Conservation (phyloP, 1,140 invertebrate genomes). For the Spodoptera frugiperda region DNA sequence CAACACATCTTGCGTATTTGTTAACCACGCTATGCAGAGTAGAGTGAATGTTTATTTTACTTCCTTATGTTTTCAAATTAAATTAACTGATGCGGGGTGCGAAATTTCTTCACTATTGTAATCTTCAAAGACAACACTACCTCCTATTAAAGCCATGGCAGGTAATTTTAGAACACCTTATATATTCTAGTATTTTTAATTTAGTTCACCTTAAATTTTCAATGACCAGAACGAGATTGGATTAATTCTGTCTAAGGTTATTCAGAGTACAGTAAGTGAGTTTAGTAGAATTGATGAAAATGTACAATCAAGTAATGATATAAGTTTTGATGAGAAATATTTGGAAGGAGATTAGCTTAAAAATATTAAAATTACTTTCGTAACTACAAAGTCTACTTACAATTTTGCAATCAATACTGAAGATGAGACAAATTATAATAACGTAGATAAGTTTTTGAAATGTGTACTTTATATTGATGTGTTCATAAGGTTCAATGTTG, state of each 20-base stretch:
- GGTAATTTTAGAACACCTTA: too few species aligned
- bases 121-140: too few species aligned
- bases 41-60: too few species aligned
- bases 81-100: too few species aligned
- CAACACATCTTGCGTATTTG: too few species aligned
- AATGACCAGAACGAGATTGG: neutral
- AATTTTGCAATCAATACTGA: constrained; percentile 39
- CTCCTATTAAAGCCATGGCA: too few species aligned
- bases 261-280: neutral
- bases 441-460: neutral
- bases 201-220: neutral
- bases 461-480: neutral
- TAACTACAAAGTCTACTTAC: constrained; percentile 15
- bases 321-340: constrained; percentile 19
- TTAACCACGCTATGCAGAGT: too few species aligned
- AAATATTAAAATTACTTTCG: constrained; percentile 4
- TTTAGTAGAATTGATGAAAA: constrained; percentile 12
- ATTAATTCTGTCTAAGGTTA: neutral
- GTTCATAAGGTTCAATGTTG: neutral
- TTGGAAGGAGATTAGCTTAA: constrained; percentile 13
- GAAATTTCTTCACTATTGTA: too few species aligned
- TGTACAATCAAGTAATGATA: constrained; percentile 14
- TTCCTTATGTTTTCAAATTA: too few species aligned
- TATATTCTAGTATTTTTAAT: neutral
- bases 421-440: neutral